These are phyloP conservation scores for Palloptera scutellata DNA, from an alignment of 2,888 invertebrate genomes.

Conservation along the genomic window DNA sequence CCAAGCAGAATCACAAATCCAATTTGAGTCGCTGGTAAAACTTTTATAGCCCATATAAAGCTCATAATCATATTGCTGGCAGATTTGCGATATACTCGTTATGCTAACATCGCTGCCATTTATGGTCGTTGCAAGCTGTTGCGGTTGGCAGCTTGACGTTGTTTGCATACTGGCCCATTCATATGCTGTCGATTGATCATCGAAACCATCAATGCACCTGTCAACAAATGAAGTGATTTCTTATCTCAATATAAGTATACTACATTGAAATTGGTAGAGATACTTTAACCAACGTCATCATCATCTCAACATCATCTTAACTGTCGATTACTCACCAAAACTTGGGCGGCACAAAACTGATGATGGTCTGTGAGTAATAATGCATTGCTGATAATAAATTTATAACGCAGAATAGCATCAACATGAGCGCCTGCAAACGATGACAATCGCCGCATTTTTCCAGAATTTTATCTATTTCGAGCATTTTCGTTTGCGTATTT, in stretches of 20 bases:
- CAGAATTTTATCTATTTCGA: conserved; percentile 66
- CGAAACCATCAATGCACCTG: conserved; percentile 50
- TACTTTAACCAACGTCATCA: too few relatives aligned
- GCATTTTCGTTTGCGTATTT: conserved; percentile 44
- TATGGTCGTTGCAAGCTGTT: not conserved
- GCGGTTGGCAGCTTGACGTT: conserved; percentile 46
- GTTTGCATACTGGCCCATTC: conserved; percentile 18
- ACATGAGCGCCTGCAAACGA: conserved; percentile 66
- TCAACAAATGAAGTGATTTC: not conserved
- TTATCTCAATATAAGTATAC: not conserved
- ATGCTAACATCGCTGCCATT: not conserved
- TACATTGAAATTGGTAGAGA: conserved; percentile 2
- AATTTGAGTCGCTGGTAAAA: conserved; percentile 71
- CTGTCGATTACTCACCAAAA: conserved; percentile 58
- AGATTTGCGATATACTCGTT: conserved; percentile 40
- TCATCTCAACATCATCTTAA: not conserved
- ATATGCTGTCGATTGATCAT: conserved; percentile 14
- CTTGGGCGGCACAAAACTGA: conserved; percentile 66
- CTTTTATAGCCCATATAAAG: conserved; percentile 68
- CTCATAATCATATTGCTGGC: conserved; percentile 68
- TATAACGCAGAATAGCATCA: conserved; percentile 67
- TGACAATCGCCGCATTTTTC: conserved; percentile 67
- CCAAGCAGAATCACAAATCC: conserved; percentile 71
- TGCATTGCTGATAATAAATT: conserved; percentile 68
- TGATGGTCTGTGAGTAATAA: conserved; percentile 70